Evolutionary conservation across 1,140 invertebrate genomes (phyloP).

Genomic region (Philopotamus ludificatus): DNA sequence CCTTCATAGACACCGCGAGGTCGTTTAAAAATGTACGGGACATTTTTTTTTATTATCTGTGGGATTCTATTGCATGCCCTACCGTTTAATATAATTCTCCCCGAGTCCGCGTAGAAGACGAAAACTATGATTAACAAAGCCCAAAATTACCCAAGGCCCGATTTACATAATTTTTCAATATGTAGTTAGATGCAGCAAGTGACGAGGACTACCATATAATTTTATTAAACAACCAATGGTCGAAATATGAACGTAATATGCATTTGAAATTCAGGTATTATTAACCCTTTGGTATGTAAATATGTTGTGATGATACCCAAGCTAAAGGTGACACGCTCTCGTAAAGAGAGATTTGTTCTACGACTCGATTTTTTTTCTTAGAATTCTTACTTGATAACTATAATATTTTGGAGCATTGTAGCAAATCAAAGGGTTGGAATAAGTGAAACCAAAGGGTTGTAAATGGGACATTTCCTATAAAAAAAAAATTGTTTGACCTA

Average conservation of each 20-base stretch:
- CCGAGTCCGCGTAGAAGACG: not conserved
- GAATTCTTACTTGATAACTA: too few species aligned
- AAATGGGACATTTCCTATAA: too few species aligned
- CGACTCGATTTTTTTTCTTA: too few species aligned
- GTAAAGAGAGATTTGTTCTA: too few species aligned
- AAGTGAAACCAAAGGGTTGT: too few species aligned
- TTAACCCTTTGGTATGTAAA: not conserved
- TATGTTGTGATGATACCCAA: not conserved
- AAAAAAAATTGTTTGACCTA: too few species aligned
- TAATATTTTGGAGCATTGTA: too few species aligned
- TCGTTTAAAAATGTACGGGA: not conserved
- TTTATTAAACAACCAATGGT: conserved; percentile 15
- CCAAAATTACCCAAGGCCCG: conserved; percentile 11
- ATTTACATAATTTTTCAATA: conserved; percentile 32
- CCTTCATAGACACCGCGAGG: not conserved
- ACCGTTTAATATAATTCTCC: not conserved
- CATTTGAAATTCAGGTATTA: too few species aligned
- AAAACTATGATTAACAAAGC: conserved; percentile 18
- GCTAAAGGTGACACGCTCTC: too few species aligned
- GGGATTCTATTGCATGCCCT: not conserved
- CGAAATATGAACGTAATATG: conserved; percentile 25
- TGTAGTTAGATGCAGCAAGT: conserved; percentile 10
- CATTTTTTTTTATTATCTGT: too few species aligned
- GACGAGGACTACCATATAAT: conserved; percentile 24
- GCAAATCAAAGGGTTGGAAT: too few species aligned